phyloP scores from a whole-genome alignment of 2,888 invertebrate species.

The Octodonta nipae region DNA sequence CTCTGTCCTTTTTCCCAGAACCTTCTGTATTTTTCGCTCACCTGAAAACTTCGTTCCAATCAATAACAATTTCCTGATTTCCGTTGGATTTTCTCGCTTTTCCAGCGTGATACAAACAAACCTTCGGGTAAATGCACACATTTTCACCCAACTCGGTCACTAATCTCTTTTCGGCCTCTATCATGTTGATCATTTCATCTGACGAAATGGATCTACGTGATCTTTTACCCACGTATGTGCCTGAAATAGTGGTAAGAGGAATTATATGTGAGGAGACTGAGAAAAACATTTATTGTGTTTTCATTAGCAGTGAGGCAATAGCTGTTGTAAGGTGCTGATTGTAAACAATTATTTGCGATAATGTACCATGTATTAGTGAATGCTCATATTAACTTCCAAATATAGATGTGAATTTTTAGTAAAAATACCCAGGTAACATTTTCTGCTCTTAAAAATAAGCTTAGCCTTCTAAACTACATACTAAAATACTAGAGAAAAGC shows the following conservation, averaged over 20 bases:
- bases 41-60: constrained; percentile 71
- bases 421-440: too few species aligned
- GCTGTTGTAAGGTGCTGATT: too few species aligned
- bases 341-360: too few species aligned
- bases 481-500: too few species aligned
- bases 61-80: constrained; percentile 36
- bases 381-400: too few species aligned
- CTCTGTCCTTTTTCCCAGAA: not conserved
- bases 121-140: constrained; percentile 66
- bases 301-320: too few species aligned
- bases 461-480: too few species aligned
- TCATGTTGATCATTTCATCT: constrained; percentile 47
- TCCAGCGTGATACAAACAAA: constrained; percentile 58
- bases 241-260: too few species aligned
- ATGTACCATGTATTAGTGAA: too few species aligned
- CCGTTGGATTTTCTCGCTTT: constrained; percentile 37
- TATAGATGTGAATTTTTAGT: too few species aligned
- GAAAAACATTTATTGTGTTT: not conserved
- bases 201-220: constrained; percentile 43
- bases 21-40: constrained; percentile 29
- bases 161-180: constrained; percentile 66
- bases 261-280: too few species aligned
- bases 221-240: constrained; percentile 56
- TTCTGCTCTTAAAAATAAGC: too few species aligned
- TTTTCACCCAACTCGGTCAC: constrained; percentile 61